Conservation (phyloP, 2,888 invertebrate species). For the Lissocephala sabroskyi region DNA sequence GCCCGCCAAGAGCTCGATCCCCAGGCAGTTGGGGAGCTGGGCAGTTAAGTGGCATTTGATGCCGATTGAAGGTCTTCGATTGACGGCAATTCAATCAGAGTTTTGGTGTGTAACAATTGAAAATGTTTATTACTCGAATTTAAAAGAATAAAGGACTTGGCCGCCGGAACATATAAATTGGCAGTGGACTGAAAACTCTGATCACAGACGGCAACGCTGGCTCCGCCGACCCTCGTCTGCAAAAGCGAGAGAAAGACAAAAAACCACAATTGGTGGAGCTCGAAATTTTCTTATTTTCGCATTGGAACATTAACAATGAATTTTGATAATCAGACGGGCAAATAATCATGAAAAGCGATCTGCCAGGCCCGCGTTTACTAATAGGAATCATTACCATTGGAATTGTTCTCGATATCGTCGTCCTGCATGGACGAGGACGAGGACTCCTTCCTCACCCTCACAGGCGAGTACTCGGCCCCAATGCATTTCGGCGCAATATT, state of each 20-base stretch:
- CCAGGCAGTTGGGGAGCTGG: conserved; percentile 8
- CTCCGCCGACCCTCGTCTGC: conserved; percentile 9
- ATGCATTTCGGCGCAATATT: conserved; percentile 13
- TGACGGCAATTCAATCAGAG: too few relatives aligned
- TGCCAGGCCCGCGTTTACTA: too few relatives aligned
- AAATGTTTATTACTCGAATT: too few relatives aligned
- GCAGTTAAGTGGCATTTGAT: background rate
- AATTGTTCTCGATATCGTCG: conserved; percentile 14
- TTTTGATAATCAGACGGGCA: conserved; percentile 9
- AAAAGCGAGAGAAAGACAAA: too few relatives aligned
- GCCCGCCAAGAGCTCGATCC: conserved; percentile 8
- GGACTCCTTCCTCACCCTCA: background rate
- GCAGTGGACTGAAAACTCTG: too few relatives aligned
- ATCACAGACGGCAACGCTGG: conserved; percentile 17
- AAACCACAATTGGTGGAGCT: too few relatives aligned
- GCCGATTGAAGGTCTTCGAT: too few relatives aligned
- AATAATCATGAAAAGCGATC: background rate
- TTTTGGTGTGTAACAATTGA: too few relatives aligned
- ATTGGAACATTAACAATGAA: too few relatives aligned
- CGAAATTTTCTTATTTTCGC: too few relatives aligned
- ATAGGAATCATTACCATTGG: conserved; percentile 6
- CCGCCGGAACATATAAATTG: too few relatives aligned
- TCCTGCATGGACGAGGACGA: background rate
- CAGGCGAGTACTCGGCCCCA: conserved; percentile 18
- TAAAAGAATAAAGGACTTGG: too few relatives aligned